Evolutionary conservation across 2,113 vertebrate species (phyloP).

Genomic region (Coregonus clupeaformis): DNA sequence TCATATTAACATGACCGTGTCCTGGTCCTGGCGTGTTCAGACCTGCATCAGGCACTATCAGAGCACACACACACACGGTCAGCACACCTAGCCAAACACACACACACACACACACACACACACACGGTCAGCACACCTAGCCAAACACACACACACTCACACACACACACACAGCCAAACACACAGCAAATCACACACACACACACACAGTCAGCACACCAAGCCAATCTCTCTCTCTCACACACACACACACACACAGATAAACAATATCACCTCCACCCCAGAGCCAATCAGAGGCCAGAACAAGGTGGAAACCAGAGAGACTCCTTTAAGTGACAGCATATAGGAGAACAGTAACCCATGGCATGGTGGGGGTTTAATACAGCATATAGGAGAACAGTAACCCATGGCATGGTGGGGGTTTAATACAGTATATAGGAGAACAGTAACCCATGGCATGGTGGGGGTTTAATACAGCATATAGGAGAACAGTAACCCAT

Average conservation of each 20-base stretch:
- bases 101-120: no score
- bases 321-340: constrained; percentile 64
- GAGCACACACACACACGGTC: constrained; percentile 74
- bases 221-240: constrained; percentile 85
- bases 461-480: no score
- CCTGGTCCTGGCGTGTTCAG: constrained; percentile 79
- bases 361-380: not conserved
- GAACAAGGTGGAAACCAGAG: constrained; percentile 75
- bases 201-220: no score
- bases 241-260: no score
- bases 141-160: no score
- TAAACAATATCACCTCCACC: constrained; percentile 8
- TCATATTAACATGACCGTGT: constrained; percentile 76
- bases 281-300: constrained; percentile 80
- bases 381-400: not conserved
- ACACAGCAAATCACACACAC: constrained; percentile 74
- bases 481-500: no score
- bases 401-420: no score
- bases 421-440: no score
- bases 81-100: constrained; percentile 71
- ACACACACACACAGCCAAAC: no score
- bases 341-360: constrained; percentile 59
- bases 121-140: no score
- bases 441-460: no score
- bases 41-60: constrained; percentile 87